phyloP scores from a whole-genome alignment of 1,140 invertebrate species.

The Liolophura sinensis region DNA sequence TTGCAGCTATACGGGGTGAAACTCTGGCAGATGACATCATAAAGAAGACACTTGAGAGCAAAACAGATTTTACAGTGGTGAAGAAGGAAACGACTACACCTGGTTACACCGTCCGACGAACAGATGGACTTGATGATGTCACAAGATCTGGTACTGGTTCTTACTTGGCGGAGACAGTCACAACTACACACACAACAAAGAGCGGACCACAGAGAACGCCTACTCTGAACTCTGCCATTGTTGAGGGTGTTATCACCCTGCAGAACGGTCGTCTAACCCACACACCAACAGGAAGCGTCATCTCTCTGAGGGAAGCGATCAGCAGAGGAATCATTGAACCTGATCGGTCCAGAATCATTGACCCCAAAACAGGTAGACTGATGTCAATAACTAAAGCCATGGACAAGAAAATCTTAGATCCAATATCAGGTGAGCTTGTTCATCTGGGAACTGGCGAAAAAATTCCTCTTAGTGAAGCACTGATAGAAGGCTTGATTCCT shows the following conservation, averaged over 20 bases:
- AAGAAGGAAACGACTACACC: too few relatives aligned
- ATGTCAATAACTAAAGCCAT: slow-evolving; percentile 83
- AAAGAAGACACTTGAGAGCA: too few relatives aligned
- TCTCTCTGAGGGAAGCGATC: slow-evolving; percentile 46
- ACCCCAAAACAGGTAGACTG: slow-evolving; percentile 59
- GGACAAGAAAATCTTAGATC: slow-evolving; percentile 81
- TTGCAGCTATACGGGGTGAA: slow-evolving; percentile 38
- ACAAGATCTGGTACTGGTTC: too few relatives aligned
- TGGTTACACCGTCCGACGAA: too few relatives aligned
- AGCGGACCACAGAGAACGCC: too few relatives aligned
- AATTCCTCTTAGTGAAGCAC: slow-evolving; percentile 46
- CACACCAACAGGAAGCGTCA: slow-evolving; percentile 17
- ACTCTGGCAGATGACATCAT: too few relatives aligned
- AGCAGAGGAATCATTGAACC: slow-evolving; percentile 39
- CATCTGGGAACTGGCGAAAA: slow-evolving; percentile 38
- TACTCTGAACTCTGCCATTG: too few relatives aligned
- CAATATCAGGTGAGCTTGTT: slow-evolving; percentile 73
- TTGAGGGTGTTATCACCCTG: too few relatives aligned
- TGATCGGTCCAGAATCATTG: slow-evolving; percentile 36
- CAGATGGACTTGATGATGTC: too few relatives aligned
- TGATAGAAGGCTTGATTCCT: slow-evolving; percentile 44
- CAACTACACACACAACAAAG: too few relatives aligned
- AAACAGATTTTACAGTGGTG: too few relatives aligned
- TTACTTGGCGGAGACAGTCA: too few relatives aligned
- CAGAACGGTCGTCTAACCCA: slow-evolving; percentile 6